Conservation (phyloP, 2,888 invertebrate genomes). For the Drosophila neoperkinsi region DNA sequence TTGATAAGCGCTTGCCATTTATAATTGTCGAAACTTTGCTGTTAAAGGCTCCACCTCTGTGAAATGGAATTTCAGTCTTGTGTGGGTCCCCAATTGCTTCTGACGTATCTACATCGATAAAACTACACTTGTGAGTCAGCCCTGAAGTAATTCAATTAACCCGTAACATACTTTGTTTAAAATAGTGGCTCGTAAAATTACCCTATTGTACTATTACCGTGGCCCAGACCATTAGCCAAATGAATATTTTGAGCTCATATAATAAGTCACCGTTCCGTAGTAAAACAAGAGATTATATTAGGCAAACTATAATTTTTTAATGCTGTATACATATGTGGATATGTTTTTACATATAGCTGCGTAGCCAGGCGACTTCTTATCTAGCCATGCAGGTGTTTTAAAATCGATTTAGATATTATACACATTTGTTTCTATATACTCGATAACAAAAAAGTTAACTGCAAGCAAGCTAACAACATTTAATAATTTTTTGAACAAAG, state of each 20-base stretch:
- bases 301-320: neutral
- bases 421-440: constrained; percentile 19
- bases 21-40: constrained; percentile 4
- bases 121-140: neutral
- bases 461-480: neutral
- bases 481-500: neutral
- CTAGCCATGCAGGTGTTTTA: constrained; percentile 22
- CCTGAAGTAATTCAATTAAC: neutral
- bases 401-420: constrained; percentile 27
- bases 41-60: constrained; percentile 10
- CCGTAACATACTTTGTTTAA: neutral
- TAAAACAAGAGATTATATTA: neutral
- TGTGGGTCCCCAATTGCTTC: neutral
- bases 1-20: constrained; percentile 35
- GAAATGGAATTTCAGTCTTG: constrained; percentile 21
- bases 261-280: neutral
- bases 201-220: neutral
- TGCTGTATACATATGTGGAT: neutral
- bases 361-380: constrained; percentile 33
- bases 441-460: neutral
- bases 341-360: neutral
- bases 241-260: neutral
- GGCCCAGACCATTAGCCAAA: neutral
- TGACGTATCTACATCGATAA: constrained; percentile 9
- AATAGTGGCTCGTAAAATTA: neutral